These are phyloP conservation scores for Marcusenius ussheri DNA, from an alignment of 2,113 vertebrate genomes.

Conservation along the genomic window DNA sequence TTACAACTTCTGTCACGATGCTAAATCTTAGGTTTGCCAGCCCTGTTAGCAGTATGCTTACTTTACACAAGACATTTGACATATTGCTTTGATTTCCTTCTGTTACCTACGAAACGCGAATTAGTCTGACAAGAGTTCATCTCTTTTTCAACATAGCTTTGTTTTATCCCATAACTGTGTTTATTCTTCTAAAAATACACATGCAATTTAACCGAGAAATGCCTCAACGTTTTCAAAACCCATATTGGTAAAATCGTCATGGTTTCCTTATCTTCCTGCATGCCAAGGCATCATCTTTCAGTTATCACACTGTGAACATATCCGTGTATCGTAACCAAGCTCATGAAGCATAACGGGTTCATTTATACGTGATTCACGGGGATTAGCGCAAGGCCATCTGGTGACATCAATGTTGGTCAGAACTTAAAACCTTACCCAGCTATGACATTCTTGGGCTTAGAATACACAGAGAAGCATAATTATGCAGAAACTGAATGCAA, in stretches of 20 bases:
- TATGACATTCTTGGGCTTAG: background rate
- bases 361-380: constrained; percentile 8
- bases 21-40: background rate
- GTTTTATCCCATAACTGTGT: background rate
- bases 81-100: background rate
- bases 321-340: constrained; percentile 7
- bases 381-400: constrained; percentile 10
- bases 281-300: constrained; percentile 10
- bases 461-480: background rate
- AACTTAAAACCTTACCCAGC: constrained; percentile 4
- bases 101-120: background rate
- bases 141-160: background rate
- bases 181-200: background rate
- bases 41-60: background rate
- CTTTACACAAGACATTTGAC: background rate
- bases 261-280: background rate
- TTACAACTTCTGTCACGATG: background rate
- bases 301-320: constrained; percentile 12
- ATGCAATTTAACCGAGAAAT: background rate
- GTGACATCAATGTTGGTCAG: constrained; percentile 10
- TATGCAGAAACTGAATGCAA: background rate
- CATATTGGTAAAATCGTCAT: background rate
- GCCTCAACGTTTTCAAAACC: background rate
- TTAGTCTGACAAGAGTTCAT: background rate
- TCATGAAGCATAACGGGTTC: constrained; percentile 8